Evolutionary conservation across 2,113 vertebrate genomes (phyloP).

Genomic region (Hippocampus zosterae): DNA sequence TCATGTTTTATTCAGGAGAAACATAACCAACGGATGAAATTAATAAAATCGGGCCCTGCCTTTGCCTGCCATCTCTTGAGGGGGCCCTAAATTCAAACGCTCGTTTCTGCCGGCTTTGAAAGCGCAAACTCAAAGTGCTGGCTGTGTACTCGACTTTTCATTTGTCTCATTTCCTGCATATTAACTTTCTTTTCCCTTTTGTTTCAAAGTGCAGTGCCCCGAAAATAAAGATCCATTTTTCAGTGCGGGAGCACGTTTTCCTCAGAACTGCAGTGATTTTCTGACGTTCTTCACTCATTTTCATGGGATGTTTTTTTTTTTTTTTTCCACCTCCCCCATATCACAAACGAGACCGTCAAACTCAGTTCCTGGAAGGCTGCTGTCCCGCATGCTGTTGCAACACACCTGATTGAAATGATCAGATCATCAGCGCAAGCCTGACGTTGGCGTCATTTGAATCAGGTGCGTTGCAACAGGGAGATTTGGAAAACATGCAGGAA

Average conservation of each 20-base stretch:
- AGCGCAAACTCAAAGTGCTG: slow-evolving; percentile 72
- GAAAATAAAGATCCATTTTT: slow-evolving; percentile 71
- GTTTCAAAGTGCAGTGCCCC: slow-evolving; percentile 64
- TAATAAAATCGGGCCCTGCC: slow-evolving; percentile 74
- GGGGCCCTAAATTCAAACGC: slow-evolving; percentile 68
- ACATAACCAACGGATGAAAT: slow-evolving; percentile 75
- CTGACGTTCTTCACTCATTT: slow-evolving; percentile 57
- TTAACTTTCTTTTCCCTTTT: slow-evolving; percentile 68
- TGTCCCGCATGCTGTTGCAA: no score
- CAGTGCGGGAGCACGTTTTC: slow-evolving; percentile 61
- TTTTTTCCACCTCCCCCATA: slow-evolving; percentile 9
- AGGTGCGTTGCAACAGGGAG: no score
- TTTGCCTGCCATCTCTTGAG: slow-evolving; percentile 68
- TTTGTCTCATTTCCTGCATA: slow-evolving; percentile 73
- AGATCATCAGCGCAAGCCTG: no score
- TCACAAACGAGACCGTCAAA: slow-evolving; percentile 33
- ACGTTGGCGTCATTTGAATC: no score
- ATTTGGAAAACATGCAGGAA: no score
- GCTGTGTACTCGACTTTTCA: slow-evolving; percentile 66
- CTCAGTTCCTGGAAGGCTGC: no score
- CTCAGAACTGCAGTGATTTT: slow-evolving; percentile 51
- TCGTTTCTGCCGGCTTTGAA: slow-evolving; percentile 69
- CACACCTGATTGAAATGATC: no score
- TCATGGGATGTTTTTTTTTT: slow-evolving; percentile 33
- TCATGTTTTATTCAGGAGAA: slow-evolving; percentile 78